Evolutionary conservation across 2,113 vertebrate genomes (phyloP), one percentile per base, ranked within the genome.

Genomic region (Eublepharis macularius): DNA sequence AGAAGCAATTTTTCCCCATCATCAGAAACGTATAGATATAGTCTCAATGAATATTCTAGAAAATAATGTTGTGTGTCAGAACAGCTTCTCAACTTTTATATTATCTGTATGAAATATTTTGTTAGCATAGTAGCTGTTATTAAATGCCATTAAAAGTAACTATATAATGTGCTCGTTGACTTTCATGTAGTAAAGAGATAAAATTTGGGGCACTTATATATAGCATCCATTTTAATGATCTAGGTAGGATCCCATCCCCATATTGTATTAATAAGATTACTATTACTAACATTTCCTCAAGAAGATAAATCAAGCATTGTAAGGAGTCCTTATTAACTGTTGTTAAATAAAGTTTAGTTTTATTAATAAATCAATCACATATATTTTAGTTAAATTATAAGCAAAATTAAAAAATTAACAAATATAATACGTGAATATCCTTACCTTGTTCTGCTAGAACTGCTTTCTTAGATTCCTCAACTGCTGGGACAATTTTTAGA

Each of bases 1-100:
- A 99, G 87, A 2, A 99, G 92, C 21, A 96, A 93, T 83, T 94
- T 96, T 91, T 92, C 95, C 29, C 97, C 98, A 91, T 98, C 95
- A 85, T 92, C 98, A 43, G 98, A 98, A 32, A 98, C 95, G 87
- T 96, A 97, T n/a, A 99, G 89, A 73, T 95, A 95, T 11, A 98
- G 88, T 57, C 81, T 94, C 76, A 85, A 89, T 29, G 91, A 91
- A 86, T 81, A 93, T 68, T 95, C 98, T 98, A 87, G 90, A 70
- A 43, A 49, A 49, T 57, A 75, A 84, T 6, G 73, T 87, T 8
- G 1, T 86, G 47, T 24, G 49, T 24, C 4, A 85, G 39, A n/a
- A 88, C 72, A 39, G 54, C 34, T 88, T 74, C 1, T 17, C 72
- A 29, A 9, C 36, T 16, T 73, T 39, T 60, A 84, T 0, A 68